Conservation (phyloP, 2,888 invertebrate genomes). For the Diabrotica balteata region DNA sequence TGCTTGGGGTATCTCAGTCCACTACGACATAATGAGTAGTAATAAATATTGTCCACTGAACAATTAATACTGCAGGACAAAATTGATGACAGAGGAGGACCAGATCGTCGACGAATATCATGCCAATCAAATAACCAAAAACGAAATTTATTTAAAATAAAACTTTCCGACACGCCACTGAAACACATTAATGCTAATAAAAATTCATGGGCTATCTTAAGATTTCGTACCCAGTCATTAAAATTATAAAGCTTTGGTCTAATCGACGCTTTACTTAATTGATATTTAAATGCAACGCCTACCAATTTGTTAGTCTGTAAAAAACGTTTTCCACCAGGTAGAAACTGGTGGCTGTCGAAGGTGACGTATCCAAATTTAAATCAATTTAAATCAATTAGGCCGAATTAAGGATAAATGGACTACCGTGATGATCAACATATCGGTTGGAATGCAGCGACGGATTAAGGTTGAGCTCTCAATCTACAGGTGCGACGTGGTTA, state of each 20-base stretch:
- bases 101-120: no score
- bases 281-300: slow-evolving; percentile 45
- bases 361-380: slow-evolving; percentile 40
- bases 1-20: no score
- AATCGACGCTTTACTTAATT: slow-evolving; percentile 42
- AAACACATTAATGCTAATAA: slow-evolving; percentile 17
- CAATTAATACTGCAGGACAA: no score
- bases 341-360: slow-evolving; percentile 20
- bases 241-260: slow-evolving; percentile 32
- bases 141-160: neutral
- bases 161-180: neutral
- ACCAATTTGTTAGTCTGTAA: slow-evolving; percentile 37
- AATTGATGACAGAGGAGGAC: no score
- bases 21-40: no score
- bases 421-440: slow-evolving; percentile 37
- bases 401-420: slow-evolving; percentile 38
- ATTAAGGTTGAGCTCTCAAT: neutral
- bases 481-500: no score
- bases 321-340: slow-evolving; percentile 21
- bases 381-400: slow-evolving; percentile 41
- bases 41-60: no score
- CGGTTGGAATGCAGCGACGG: slow-evolving; percentile 18
- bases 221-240: slow-evolving; percentile 17
- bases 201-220: slow-evolving; percentile 16
- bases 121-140: no score